phyloP scores from a whole-genome alignment of 2,113 vertebrate genomes.

The Spea bombifrons region DNA sequence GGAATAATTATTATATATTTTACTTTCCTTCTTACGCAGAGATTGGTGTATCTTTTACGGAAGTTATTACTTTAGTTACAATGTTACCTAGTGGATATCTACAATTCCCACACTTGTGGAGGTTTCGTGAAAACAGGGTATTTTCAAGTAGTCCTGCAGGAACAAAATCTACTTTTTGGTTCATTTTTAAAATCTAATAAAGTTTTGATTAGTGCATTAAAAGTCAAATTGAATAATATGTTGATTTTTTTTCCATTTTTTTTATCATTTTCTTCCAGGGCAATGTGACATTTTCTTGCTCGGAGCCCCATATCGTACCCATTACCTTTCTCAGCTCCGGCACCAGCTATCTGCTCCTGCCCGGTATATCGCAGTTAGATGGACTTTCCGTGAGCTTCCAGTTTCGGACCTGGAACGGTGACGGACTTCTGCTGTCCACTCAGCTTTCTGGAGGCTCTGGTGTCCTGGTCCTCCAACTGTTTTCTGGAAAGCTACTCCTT shows the following conservation, averaged over 20 bases:
- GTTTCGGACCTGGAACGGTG: conserved; percentile 91
- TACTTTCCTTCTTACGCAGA: too few species aligned
- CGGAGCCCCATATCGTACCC: conserved; percentile 80
- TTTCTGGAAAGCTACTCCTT: conserved; percentile 68
- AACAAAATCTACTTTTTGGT: too few species aligned
- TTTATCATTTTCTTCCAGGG: conserved; percentile 70
- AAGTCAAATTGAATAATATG: not conserved
- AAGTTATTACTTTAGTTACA: not conserved
- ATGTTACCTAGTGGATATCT: too few species aligned
- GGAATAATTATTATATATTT: too few species aligned
- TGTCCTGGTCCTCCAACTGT: conserved; percentile 76
- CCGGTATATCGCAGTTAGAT: conserved; percentile 69
- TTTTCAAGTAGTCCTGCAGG: too few species aligned
- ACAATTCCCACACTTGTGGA: too few species aligned
- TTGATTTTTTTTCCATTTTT: not conserved
- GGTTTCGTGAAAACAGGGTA: too few species aligned
- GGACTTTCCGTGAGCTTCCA: conserved; percentile 85
- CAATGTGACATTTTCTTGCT: conserved; percentile 94
- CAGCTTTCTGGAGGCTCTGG: conserved; percentile 72
- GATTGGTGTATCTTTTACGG: too few species aligned
- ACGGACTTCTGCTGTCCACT: conserved; percentile 80
- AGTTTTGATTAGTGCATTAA: too few species aligned
- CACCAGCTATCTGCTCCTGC: conserved; percentile 84
- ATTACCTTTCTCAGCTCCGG: conserved; percentile 83
- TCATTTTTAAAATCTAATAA: too few species aligned